These are phyloP conservation scores for Cephalopterus ornatus DNA, from an alignment of 2,113 vertebrate species.

Conservation along the genomic window DNA sequence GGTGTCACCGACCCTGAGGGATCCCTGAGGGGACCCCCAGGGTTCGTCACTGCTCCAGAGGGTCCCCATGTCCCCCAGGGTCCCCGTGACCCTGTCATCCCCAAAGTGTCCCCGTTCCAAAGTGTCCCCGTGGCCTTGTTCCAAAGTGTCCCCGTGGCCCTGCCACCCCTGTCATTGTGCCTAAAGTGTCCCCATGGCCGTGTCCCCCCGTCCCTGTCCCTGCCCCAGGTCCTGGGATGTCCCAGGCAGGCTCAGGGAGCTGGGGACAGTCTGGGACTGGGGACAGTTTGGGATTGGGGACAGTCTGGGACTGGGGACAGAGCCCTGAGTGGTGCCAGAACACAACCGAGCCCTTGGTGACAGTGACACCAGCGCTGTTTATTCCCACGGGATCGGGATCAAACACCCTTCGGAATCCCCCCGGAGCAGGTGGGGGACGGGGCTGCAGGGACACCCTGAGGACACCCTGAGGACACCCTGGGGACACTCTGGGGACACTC, in stretches of 20 bases:
- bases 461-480: background rate
- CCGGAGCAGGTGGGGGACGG: no score
- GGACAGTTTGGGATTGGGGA: background rate
- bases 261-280: no score
- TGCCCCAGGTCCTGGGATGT: background rate
- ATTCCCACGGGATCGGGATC: background rate
- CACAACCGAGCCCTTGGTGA: background rate
- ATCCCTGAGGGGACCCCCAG: no score
- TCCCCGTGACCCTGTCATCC: background rate
- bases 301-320: background rate
- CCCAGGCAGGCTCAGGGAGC: background rate
- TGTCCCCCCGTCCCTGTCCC: background rate
- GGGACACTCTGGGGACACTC: background rate
- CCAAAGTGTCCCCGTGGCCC: background rate
- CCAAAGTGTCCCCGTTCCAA: background rate
- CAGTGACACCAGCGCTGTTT: background rate
- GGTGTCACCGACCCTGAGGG: background rate
- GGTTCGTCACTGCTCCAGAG: no score
- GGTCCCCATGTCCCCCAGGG: no score
- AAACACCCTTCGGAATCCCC: background rate
- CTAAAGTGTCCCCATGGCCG: background rate
- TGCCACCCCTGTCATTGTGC: no score
- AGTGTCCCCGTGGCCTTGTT: background rate
- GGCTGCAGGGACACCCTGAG: background rate
- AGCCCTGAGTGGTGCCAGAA: rapidly evolving